Base-by-base conservation (phyloP, 2,113 vertebrate species). In the Hyla sarda region DNA sequence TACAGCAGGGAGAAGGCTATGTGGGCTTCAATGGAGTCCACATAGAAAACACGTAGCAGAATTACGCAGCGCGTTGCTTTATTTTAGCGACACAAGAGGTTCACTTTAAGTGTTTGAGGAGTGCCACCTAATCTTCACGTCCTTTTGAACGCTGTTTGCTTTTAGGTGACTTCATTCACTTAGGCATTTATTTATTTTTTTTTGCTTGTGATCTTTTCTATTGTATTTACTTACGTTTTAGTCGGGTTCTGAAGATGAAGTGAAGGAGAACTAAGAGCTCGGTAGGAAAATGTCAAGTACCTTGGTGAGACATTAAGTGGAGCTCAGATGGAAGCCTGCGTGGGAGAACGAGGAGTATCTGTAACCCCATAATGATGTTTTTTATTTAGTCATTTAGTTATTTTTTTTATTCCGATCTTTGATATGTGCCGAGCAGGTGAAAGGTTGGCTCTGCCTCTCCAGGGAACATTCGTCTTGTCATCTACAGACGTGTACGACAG, bases 211-310 rank as follows among this genome's bases (percentile, higher is more conserved):
- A 77, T 30, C 47, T 47, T 77, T 54, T 77, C 74, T 11, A 1
- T 77, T 54, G 48, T 77, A 30, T 77, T 77, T 77, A 77, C 48
- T 54, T 77, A 9, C 45, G 6, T 32, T 52, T 77, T 77, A 77
- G 14, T n/a, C 16, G 17, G 16, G 25, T 30, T 52, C 54, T 54
- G 47, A 77, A 77, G 74, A 77, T 77, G 47, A 30, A 77, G 48
- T 77, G 74, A 77, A 32, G 28, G 34, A 32, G 74, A 77, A 77
- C 74, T 17, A 54, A 77, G 74, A 54, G 74, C 74, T 77, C 25
- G 16, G 74, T 32, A 10, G 30, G 74, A 54, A 52, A 77, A 77
- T 77, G 74, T 77, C 74, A 77, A 77, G 74, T 52, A 47, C 74
- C 47, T 77, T 21, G 21, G 45, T 5, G 74, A 77, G 47, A 32